Evolutionary conservation across 2,797 vertebrate species (phyloP).

Genomic region (Heterohyrax brucei): DNA sequence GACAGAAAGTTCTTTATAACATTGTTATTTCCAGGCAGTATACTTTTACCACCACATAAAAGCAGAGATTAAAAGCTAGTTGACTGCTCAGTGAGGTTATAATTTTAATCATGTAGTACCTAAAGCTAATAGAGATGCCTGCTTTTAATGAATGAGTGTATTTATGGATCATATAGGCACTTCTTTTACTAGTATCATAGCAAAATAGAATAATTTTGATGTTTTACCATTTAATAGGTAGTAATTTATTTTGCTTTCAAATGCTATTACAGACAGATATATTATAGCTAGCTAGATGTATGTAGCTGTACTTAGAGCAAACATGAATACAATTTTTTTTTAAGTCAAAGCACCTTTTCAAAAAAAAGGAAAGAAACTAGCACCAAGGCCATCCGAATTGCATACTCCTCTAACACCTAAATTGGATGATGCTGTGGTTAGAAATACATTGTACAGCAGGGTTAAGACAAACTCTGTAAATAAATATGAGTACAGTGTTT

Average conservation of each 20-base stretch:
- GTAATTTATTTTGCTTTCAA: constrained; percentile 19
- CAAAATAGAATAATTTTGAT: neutral
- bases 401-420: neutral
- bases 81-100: constrained; percentile 66
- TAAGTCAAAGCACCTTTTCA: neutral
- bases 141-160: constrained; percentile 43
- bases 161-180: constrained; percentile 36
- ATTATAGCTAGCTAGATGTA: too few species aligned
- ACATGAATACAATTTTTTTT: too few species aligned
- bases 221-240: constrained; percentile 23
- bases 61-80: constrained; percentile 78
- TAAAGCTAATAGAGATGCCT: constrained; percentile 60
- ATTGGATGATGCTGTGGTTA: neutral
- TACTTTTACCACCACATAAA: constrained; percentile 80
- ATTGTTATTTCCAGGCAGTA: constrained; percentile 81
- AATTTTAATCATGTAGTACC: constrained; percentile 70
- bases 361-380: neutral
- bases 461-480: neutral
- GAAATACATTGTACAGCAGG: neutral
- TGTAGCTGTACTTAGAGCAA: too few species aligned
- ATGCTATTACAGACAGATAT: neutral
- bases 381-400: neutral
- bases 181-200: constrained; percentile 14
- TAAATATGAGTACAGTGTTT: neutral
- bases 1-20: constrained; percentile 76